Conservation (phyloP, 2,888 invertebrate genomes). For the Diaperis boleti region DNA sequence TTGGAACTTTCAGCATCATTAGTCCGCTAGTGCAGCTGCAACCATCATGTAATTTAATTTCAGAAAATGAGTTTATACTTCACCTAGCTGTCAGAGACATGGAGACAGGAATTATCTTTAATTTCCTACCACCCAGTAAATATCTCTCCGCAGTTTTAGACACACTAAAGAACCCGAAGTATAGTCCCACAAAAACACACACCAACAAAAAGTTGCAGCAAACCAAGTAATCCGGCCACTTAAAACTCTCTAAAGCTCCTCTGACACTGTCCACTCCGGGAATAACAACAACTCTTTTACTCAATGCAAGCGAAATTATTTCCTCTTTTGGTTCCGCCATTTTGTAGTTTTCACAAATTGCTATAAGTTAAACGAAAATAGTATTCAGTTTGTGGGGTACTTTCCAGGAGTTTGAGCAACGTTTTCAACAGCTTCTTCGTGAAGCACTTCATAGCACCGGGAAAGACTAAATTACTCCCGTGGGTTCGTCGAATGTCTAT, state of each 20-base stretch:
- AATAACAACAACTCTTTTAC: conserved; percentile 52
- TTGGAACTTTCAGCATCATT: conserved; percentile 78
- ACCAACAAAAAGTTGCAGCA: conserved; percentile 81
- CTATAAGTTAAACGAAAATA: conserved; percentile 2
- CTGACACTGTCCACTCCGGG: conserved; percentile 59
- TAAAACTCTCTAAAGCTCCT: conserved; percentile 63
- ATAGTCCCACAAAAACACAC: conserved; percentile 85
- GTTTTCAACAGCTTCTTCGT: neutral
- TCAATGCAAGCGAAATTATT: too few relatives aligned
- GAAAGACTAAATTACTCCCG: neutral
- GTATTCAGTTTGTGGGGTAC: neutral
- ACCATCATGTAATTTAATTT: neutral
- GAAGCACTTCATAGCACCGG: neutral
- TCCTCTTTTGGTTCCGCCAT: conserved; percentile 52
- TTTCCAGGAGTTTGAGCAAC: neutral
- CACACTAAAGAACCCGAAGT: conserved; percentile 81
- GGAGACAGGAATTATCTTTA: conserved; percentile 85
- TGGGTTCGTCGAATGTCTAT: neutral
- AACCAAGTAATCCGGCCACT: conserved; percentile 82
- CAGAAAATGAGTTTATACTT: conserved; percentile 47
- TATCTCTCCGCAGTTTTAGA: conserved; percentile 77
- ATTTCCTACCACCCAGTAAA: conserved; percentile 83
- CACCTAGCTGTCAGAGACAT: conserved; percentile 90
- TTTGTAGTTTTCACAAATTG: conserved; percentile 6
- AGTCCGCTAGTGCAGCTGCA: conserved; percentile 79